Conservation (phyloP, 2,888 invertebrate species). For the Folsomia manolachei region DNA sequence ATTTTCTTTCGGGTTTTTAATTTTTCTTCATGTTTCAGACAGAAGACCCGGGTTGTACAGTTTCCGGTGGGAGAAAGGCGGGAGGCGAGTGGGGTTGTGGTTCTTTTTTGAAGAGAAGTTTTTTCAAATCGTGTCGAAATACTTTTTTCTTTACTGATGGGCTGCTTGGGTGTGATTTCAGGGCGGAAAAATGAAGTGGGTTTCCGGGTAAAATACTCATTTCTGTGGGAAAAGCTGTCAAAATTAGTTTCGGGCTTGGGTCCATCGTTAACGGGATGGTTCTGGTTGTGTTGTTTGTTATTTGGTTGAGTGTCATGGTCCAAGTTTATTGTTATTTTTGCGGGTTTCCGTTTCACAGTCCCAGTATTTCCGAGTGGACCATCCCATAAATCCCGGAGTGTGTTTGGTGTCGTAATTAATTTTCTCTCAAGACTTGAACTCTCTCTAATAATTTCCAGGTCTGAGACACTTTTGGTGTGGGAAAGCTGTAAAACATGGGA, state of each 20-base stretch:
- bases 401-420: conserved; percentile 41
- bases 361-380: conserved; percentile 32
- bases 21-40: background rate
- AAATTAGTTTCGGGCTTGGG: background rate
- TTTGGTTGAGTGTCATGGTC: conserved; percentile 4
- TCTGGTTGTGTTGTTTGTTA: background rate
- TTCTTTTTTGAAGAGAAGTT: too few relatives aligned
- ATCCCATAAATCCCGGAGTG: conserved; percentile 44
- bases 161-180: background rate
- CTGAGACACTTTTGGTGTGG: conserved; percentile 5
- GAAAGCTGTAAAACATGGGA: conserved; percentile 6
- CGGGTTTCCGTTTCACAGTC: conserved; percentile 29
- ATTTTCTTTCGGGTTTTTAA: background rate
- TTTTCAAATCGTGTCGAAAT: too few relatives aligned
- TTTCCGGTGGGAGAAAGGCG: background rate
- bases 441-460: conserved; percentile 22
- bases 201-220: background rate
- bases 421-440: conserved; percentile 32
- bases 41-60: background rate
- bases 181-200: background rate
- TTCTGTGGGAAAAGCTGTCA: background rate
- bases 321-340: conserved; percentile 16
- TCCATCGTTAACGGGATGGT: too few relatives aligned
- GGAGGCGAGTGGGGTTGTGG: too few relatives aligned
- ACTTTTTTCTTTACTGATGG: too few relatives aligned